Evolutionary conservation across 2,888 invertebrate species (phyloP), one percentile per base, ranked within the genome.

Genomic region (Hemaris fuciformis): DNA sequence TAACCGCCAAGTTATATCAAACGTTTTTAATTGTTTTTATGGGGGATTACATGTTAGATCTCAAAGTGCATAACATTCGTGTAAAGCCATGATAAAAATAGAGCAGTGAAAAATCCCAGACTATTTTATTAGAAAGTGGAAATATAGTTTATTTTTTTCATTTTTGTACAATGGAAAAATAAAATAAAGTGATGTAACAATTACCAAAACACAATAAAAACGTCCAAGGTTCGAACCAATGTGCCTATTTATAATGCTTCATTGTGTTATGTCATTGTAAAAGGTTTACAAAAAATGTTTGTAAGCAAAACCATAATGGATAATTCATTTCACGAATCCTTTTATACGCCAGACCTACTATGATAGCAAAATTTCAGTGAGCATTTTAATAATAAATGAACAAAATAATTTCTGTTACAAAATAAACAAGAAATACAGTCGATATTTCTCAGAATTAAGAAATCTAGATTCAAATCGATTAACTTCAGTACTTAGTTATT

Each of bases 281-380:
- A 56, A 38, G 57, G 23, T 23, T 22, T 20, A 41, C 41, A 57
- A 38, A 25, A 23, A 18, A 48, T 46, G 18, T 34, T 46, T 41
- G 46, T 41, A 57, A 23, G 23, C 41, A 15, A 57, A 38, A 41
- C 23, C 2, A 31, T 15, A 57, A 57, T 57, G 15, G 23, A n/a
- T 41, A 13, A 57, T 57, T 57, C 41, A 57, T 57, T 57, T 38
- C n/a, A 57, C 57, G 53, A 31, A 31, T 53, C 20, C 3, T 20
- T 53, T 53, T 46, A 45, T 10, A 27, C 5, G 15, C 10, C 53
- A 31, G 20, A 18, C 31, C 20, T 13, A 13, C 13, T 27, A 53
- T 53, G 31, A 53, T 53, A 18, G 18, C 8, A 25, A 4, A 18
- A 23, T 27, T 31, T 18, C 53, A 53, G 25, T 27, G 27, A 53